phyloP scores from a whole-genome alignment of 2,113 vertebrate genomes.

The Hyperoodon ampullatus region DNA sequence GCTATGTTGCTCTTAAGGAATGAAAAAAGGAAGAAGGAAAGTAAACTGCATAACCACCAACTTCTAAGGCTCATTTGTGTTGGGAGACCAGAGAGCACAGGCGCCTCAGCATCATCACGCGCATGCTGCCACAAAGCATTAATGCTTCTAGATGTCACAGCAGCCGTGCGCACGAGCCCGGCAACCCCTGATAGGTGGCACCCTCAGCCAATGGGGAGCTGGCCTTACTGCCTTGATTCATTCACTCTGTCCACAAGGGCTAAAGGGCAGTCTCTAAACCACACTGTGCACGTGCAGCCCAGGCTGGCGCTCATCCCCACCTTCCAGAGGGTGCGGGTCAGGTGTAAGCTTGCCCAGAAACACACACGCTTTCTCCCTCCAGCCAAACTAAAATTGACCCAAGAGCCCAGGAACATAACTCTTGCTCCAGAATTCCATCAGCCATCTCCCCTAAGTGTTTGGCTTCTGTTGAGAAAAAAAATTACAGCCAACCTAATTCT shows the following conservation, averaged over 20 bases:
- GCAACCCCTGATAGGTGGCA: background rate
- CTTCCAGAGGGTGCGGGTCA: background rate
- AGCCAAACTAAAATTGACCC: background rate
- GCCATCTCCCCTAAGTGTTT: constrained; percentile 31
- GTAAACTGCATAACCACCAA: background rate
- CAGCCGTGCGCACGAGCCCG: background rate
- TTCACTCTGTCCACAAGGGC: background rate
- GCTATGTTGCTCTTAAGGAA: constrained; percentile 32
- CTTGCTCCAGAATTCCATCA: constrained; percentile 25
- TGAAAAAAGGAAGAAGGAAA: background rate
- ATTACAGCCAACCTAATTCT: background rate
- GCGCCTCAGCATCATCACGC: background rate
- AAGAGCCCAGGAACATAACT: background rate
- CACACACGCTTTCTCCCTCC: background rate
- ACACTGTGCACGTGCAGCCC: background rate
- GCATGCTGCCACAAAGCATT: background rate
- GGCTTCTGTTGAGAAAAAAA: constrained; percentile 28
- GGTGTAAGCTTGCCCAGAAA: background rate
- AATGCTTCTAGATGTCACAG: constrained; percentile 19
- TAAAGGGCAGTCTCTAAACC: constrained; percentile 7
- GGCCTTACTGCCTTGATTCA: background rate
- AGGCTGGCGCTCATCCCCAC: background rate
- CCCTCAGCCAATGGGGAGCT: background rate
- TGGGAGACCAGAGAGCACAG: background rate
- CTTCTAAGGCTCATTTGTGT: background rate